Evolutionary conservation across 2,113 vertebrate genomes (phyloP), one percentile per base, ranked within the genome.

Genomic region (Austrofundulus limnaeus): DNA sequence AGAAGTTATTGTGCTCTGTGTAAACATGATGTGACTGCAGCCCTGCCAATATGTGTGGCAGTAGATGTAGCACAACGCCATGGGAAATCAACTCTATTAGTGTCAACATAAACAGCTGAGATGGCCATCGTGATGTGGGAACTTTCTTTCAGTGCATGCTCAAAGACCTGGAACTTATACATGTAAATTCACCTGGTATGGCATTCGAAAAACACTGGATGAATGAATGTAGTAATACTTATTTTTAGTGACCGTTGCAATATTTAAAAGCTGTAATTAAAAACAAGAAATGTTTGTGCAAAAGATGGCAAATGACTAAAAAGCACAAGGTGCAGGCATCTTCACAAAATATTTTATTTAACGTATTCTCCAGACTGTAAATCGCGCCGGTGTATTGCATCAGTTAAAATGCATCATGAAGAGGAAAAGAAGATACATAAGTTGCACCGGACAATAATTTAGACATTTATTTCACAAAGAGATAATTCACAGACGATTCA

Each of bases 41-140:
- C 72, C 76, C 69, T 70, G 71, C 81, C 81, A 66, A 68, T 87
- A 81, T 87, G 88, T 87, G 87, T 87, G 75, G 71, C 78, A 77
- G 76, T 84, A 84, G 88, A 88, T 84, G 82, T 83, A 68, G 72
- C 52, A 62, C 56, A 80, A 77, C 85, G 81, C 85, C 85, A 77
- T 83, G 89, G 90, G 89, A 90, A 93, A 93, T 93, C 86, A 89
- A 85, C 80, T 89, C 84, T 73, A 81, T 84, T 84, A 87, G 82
- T 85, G 88, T 89, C 86, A 83, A 77, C 78, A 76, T 53, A 66
- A 60, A 71, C 71, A 67, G 83, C 72, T 73, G 69, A 72, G 68
- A 85, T 77, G 61, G 81, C 54, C 56, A 75, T 62, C 77, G 79
- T 67, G 67, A 71, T 71, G 68, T 65, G 66, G 37, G 57, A 50